Base-by-base conservation (phyloP, 2,113 vertebrate genomes). In the Phrynosoma blainvillii region DNA sequence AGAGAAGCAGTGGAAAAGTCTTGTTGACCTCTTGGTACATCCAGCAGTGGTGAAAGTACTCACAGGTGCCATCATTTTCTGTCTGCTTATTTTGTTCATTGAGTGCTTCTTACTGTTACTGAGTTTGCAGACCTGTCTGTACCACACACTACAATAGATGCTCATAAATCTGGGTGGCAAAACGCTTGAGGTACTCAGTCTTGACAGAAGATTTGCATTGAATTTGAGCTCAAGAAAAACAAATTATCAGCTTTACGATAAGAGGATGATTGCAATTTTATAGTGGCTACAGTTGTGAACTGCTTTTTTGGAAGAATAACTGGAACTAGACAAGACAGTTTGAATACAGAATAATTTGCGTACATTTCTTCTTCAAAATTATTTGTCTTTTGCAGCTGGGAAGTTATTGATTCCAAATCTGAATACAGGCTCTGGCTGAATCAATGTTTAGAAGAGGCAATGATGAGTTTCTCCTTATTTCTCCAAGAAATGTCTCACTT, bases 401-500 rank as follows among this genome's bases (percentile, higher is more conserved):
- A 98, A 96, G 93, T 97, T 85, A 97, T 97, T 30, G 96, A 93
- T 95, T 96, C 98, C 7, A 96, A 96, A 79, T 97, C 96, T 82
- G 98, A 98, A 88, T 96, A 97, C 93, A 97, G 93, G 52, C 96
- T 96, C 70, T 95, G 95, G 88, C 90, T 97, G 76, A 98, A 96
- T 95, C 97, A 97, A 84, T 98, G 97, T 89, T 94, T 98, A 94
- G 96, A 97, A 90, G 97, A 98, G 94, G 96, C 97, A 90, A 97
- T 98, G 96, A 95, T 96, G 90, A 98, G 97, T 94, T 97, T 98
- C 94, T 97, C 95, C 87, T 85, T 98, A 79, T 98, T 99, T 95
- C 97, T 99, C 85, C 97, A 98, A 95, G 99, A 99, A 97, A 98
- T 98, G 75, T 98, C 98, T 40, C 97, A 97, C 87, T 99, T 99